Base-by-base conservation (phyloP, 2,113 vertebrate genomes). In the Cervus canadensis region DNA sequence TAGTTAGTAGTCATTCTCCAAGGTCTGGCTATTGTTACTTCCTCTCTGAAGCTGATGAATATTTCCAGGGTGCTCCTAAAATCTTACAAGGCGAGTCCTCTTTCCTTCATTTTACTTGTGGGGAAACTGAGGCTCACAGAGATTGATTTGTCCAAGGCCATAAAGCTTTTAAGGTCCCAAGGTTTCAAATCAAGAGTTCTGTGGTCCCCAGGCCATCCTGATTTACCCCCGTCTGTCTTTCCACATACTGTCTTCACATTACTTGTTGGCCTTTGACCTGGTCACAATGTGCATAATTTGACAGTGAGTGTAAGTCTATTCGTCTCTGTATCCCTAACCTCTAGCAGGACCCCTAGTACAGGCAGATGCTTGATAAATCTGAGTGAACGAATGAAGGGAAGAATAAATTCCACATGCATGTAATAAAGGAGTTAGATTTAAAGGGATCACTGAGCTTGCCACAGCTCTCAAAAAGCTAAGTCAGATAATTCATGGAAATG, bases 191-290 rank as follows among this genome's bases (percentile, higher is more conserved):
- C 25, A 10, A 56, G 76, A 64, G 33, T 60, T 76, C 71, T n/a
- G 40, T 2, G 25, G 40, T 40, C 28, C 33, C 45, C 36, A 57
- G 43, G n/a, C 36, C 56, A 33, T 26, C 40, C 15, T 76, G 48
- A 30, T 26, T n/a, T 10, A 26, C 8, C 25, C 43, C 21, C 5
- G 0, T 16, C 8, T 86, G 40, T 81, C 30, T 40, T 26, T 14
- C 50, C 0, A 19, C 33, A 12, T 19, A 28, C 33, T 30, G 25
- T 54, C 17, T 81, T 87, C n/a, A 26, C 16, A 50, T 50, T 52
- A 2, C 33, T 1, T 50, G 28, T 6, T 7, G 7, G 19, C 17
- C 71, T 0, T 11, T 11, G 28, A 57, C 9, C 6, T 8, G 0
- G 56, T 1, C 6, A 15, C 23, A 6, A 4, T 57, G 15, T 4